phyloP scores from a whole-genome alignment of 2,888 invertebrate species.

The Tineola bisselliella region DNA sequence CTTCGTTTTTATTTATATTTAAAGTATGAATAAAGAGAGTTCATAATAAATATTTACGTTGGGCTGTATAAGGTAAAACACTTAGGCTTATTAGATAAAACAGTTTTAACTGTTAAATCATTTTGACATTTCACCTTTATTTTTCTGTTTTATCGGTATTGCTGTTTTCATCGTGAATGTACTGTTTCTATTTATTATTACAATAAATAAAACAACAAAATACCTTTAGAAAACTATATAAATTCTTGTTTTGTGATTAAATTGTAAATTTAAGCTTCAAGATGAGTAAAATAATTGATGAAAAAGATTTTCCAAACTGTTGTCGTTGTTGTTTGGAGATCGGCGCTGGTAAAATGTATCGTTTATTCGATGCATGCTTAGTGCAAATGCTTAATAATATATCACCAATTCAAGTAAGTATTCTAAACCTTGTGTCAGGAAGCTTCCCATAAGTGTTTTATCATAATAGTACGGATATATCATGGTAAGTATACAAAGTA shows the following conservation, averaged over 20 bases:
- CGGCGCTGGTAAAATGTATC: neutral
- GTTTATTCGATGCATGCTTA: constrained; percentile 16
- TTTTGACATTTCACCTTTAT: too few relatives aligned
- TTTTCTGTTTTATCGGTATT: too few relatives aligned
- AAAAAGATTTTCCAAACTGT: constrained; percentile 14
- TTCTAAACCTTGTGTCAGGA: too few relatives aligned
- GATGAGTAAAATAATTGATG: neutral
- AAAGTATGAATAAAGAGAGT: too few relatives aligned
- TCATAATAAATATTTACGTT: neutral
- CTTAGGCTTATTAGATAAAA: neutral
- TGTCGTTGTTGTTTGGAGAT: constrained; percentile 17
- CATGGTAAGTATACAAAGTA: too few relatives aligned
- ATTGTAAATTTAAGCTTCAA: neutral
- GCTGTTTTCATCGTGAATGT: too few relatives aligned
- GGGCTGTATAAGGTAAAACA: neutral
- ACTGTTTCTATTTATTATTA: too few relatives aligned
- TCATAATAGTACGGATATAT: too few relatives aligned
- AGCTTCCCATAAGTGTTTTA: too few relatives aligned
- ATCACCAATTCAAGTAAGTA: neutral
- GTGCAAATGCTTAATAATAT: constrained; percentile 14
- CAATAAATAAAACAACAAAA: too few relatives aligned
- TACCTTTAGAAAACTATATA: neutral
- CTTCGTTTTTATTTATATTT: neutral
- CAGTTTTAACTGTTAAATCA: too few relatives aligned
- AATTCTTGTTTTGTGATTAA: neutral